Base-by-base conservation (phyloP, 2,888 invertebrate species). In the Shargacucullia verbasci region DNA sequence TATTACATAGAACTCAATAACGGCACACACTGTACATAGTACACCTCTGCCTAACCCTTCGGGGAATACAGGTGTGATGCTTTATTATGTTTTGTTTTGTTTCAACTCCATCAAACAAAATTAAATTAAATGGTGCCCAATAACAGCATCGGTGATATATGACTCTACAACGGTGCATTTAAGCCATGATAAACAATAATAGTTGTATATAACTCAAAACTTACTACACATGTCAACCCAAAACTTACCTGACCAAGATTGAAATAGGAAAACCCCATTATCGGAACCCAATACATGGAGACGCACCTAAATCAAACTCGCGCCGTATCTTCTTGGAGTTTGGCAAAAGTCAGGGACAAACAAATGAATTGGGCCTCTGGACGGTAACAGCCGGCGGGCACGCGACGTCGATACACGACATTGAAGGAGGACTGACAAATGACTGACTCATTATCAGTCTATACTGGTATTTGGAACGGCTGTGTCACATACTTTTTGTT, bases 271-370 rank as follows among this genome's bases (percentile, higher is more conserved):
- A 59, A 73, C 53, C 47, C 69, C 57, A 74, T 72, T 74, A 66
- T 27, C 27, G 5, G 33, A 47, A 57, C 48, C 69, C 47, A 50
- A 54, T 65, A 44, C 39, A 37, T 40, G 44, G 39, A 52, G 44
- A 60, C 62, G 43, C 49, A 73, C 77, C 80, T 79, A 74, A 75
- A 80, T 81, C 81, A 81, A 82, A 82, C 82, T 78, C 81, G 77
- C 78, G 67, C 76, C 69, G 47, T 76, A 78, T 81, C 80, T 79
- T 56, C 80, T 79, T 56, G 29, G 50, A 60, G 69, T 31, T 59
- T 58, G 62, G 68, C 63, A 74, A 83, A 83, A 80, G 82, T 81
- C 83, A 83, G 76, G 83, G 82, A 68, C 81, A 78, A 74, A 57
- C 67, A 75, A 80, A 81, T 80, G 80, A 81, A 81, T 78, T 76